Evolutionary conservation across 2,888 invertebrate species (phyloP), one percentile per base, ranked within the genome.

Genomic region (Stomorhina lunata): DNA sequence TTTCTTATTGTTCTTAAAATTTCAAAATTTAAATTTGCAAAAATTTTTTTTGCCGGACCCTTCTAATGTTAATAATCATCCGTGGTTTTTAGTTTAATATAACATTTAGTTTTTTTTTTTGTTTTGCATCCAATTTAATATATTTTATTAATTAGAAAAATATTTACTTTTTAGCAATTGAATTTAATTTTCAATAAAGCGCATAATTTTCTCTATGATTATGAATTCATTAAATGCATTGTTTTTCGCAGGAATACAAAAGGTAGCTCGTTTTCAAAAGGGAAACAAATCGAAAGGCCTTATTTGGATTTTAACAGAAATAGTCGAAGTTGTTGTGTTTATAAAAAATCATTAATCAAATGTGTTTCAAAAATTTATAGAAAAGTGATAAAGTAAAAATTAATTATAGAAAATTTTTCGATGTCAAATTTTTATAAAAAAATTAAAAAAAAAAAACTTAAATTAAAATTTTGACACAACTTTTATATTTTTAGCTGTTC

Each of bases 121-220:
- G 10, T 29, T 32, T 61, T 55, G 25, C n/a, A 29, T 32, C 2
- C 37, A 79, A 65, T 79, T 75, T 69, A 34, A 66, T 80, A n/a
- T n/a, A 71, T 71, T 76, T 80, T 71, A 71, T 71, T 69, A 82
- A 80, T 80, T 75, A 75, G 66, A 73, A 75, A 57, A 81, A 78
- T 81, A 73, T 81, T 81, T 78, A 65, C 73, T 72, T 78, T 81
- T 69, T 59, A 48, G 29, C 37, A 73, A 78, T 78, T 78, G 63
- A 78, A 78, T 78, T 78, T 25, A 48, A 48, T 78, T 81, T 73
- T 66, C 66, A 71, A 50, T 57, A 69, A 43, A 40, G 50, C 20
- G 40, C n/a, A 45, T 43, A 22, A 12, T 55, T 45, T 55, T 55
- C 17, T n/a, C 48, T n/a, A 50, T 61, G 59, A 37, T 32, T 25